Conservation (phyloP, 1,140 invertebrate genomes). For the Drosophila arizonae region DNA sequence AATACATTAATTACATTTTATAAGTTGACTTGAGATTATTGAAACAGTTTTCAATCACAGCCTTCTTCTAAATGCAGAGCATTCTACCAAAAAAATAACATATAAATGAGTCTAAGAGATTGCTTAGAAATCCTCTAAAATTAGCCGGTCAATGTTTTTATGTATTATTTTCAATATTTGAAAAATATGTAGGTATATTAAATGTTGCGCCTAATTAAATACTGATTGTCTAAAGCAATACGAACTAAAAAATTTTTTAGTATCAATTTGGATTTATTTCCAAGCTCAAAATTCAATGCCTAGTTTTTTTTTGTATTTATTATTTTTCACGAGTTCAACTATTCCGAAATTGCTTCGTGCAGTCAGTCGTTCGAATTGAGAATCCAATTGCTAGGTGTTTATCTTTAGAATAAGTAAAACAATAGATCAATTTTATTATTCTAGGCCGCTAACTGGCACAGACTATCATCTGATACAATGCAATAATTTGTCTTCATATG, state of each 20-base stretch:
- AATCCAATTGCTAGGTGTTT: conserved; percentile 15
- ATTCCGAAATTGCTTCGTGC: conserved; percentile 18
- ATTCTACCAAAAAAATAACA: too few species aligned
- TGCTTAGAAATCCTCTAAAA: neutral
- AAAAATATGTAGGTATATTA: neutral
- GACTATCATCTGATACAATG: conserved; percentile 3
- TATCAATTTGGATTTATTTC: neutral
- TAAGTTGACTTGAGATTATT: neutral
- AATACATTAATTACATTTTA: conserved; percentile 41
- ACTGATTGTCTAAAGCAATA: neutral
- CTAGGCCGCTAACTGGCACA: neutral
- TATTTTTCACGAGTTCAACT: conserved; percentile 14
- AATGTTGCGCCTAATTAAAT: too few species aligned
- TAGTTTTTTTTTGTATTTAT: conserved; percentile 6
- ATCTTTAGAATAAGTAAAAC: conserved; percentile 10
- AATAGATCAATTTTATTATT: conserved; percentile 1
- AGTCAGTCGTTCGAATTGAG: conserved; percentile 1
- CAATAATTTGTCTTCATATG: neutral
- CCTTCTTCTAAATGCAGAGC: too few species aligned
- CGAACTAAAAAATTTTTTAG: neutral
- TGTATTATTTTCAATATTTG: neutral
- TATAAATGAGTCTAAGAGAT: neutral
- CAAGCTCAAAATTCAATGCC: neutral
- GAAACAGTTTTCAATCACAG: neutral
- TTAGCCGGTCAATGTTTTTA: neutral